phyloP scores from a whole-genome alignment of 2,113 vertebrate genomes.

The Lophochroa leadbeateri region DNA sequence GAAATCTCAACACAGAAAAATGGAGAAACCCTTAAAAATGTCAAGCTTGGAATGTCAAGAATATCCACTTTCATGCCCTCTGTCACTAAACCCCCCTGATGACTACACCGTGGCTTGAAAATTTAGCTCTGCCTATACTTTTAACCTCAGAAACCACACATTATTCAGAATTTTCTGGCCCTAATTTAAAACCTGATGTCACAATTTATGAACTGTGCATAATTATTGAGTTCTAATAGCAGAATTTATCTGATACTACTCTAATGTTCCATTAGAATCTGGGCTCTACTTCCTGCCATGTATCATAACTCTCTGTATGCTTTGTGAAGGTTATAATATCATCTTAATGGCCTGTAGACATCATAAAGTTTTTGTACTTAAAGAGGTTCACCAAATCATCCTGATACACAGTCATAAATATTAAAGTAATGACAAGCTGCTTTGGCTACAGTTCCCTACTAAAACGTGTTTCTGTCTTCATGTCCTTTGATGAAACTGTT shows the following conservation, averaged over 20 bases:
- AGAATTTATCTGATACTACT: constrained; percentile 19
- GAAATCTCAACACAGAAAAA: background rate
- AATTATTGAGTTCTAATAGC: constrained; percentile 37
- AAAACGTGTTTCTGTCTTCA: background rate
- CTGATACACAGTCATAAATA: background rate
- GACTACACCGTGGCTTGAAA: background rate
- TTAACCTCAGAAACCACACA: background rate
- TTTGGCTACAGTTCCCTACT: constrained; percentile 11
- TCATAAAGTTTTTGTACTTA: constrained; percentile 38
- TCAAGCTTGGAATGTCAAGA: background rate
- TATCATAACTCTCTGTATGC: background rate
- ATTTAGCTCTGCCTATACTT: background rate
- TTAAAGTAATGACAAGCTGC: background rate
- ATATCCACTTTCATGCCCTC: background rate
- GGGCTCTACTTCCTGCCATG: background rate
- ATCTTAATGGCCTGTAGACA: constrained; percentile 32
- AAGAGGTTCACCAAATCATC: constrained; percentile 10
- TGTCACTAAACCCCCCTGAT: background rate
- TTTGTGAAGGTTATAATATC: constrained; percentile 24
- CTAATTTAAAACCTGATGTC: constrained; percentile 28
- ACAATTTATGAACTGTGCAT: constrained; percentile 51
- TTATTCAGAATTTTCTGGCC: background rate
- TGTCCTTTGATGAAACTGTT: background rate
- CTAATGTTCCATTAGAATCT: constrained; percentile 25
- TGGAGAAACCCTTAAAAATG: background rate